Base-by-base conservation (phyloP, 2,113 vertebrate species). In the Actinemys pallida region DNA sequence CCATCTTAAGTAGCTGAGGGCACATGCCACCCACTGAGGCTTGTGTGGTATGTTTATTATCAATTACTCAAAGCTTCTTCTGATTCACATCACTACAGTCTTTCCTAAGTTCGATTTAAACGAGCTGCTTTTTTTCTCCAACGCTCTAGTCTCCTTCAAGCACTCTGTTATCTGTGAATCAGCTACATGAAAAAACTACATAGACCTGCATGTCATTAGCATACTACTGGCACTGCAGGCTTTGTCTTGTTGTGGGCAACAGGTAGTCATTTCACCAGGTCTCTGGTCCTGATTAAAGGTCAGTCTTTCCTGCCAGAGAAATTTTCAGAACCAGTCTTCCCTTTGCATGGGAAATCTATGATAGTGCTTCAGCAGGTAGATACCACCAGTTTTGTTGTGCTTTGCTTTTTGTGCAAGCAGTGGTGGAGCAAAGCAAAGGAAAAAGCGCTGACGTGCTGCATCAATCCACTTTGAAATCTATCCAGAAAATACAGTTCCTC, bases 241-340 rank as follows among this genome's bases (percentile, higher is more conserved):
- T 47, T 4, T 76, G 42, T 47, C 42, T 76, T 45, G 5, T 25
- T 24, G 11, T 24, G 39, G 75, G 25, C 75, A 29, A 78, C 13
- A 47, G 4, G 10, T 27, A 47, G 12, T 78, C 75, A 69, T 90
- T 89, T 92, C 86, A 90, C 93, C 93, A 93, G 59, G 84, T 96
- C 35, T 50, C 90, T 86, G 80, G 75, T 93, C 90, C 91, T 84
- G 90, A 72, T 92, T 91, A 95, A 87, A 80, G 86, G 81, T 84
- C 91, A 94, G 94, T 39, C 20, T 92, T 87, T 94, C 81, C 78
- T 94, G 93, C 29, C 87, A 94, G 20, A 47, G 42, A n/a, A 94
- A 82, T 95, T 96, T n/a, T 87, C 14, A 47, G 39, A 35, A 57
- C 49, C 4, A 52, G 3, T 50, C 47, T 91, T 88, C 31, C 54